Conservation (phyloP, 2,797 vertebrate species). For the Cossypha dichroa region DNA sequence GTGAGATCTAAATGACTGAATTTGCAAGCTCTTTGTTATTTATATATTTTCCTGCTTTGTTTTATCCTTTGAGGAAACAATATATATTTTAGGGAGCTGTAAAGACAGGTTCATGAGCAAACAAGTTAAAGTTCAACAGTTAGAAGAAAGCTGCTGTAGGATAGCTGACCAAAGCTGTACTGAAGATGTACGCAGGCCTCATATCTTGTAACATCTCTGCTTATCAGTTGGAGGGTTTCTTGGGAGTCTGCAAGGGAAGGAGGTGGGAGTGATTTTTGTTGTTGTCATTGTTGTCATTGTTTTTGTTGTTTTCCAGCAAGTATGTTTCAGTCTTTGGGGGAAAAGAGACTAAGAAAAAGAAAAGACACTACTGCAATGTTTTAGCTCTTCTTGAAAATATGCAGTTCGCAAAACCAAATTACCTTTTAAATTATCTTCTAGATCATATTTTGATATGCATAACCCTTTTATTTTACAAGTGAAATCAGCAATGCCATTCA, state of each 20-base stretch:
- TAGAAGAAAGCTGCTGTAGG: background rate
- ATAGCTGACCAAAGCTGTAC: background rate
- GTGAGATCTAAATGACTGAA: background rate
- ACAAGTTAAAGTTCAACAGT: background rate
- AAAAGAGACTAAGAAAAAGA: background rate
- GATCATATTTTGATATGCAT: background rate
- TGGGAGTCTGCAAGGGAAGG: background rate
- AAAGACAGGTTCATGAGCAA: background rate
- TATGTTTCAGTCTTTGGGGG: background rate
- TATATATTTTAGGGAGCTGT: background rate
- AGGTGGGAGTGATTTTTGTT: accelerated
- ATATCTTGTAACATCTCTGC: background rate
- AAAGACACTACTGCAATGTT: accelerated
- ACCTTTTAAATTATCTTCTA: background rate
- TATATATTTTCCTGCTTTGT: background rate
- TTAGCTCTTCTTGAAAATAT: background rate
- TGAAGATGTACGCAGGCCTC: background rate
- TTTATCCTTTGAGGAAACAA: background rate
- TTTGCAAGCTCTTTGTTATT: background rate
- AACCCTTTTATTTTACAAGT: background rate
- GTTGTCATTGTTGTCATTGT: no score
- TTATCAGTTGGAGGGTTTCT: background rate
- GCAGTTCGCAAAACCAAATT: background rate
- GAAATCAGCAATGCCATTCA: background rate
- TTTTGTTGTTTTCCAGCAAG: background rate